These are phyloP conservation scores for Erynnis tages DNA, from an alignment of 2,888 invertebrate species.

Conservation along the genomic window DNA sequence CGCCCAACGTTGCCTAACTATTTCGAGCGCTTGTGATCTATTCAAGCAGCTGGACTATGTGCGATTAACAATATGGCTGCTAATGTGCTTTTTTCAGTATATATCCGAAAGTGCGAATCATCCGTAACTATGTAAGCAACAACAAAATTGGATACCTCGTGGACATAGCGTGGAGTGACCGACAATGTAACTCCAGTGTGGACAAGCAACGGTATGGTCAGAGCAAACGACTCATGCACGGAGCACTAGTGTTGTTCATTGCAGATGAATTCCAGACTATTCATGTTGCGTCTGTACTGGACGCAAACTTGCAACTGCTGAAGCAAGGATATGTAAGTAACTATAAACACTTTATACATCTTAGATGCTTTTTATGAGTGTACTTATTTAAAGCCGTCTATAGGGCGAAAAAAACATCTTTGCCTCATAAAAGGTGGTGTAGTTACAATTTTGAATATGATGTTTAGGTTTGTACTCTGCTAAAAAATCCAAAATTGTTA, in stretches of 20 bases:
- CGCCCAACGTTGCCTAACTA: too few species aligned
- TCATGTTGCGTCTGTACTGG: slow-evolving; percentile 85
- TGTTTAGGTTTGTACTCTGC: too few species aligned
- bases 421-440: too few species aligned
- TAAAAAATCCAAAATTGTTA: too few species aligned
- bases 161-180: slow-evolving; percentile 60
- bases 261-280: slow-evolving; percentile 85
- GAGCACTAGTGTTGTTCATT: slow-evolving; percentile 88
- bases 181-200: slow-evolving; percentile 39
- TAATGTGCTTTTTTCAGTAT: slow-evolving; percentile 51
- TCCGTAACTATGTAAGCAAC: slow-evolving; percentile 59
- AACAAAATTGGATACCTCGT: slow-evolving; percentile 69
- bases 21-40: too few species aligned
- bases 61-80: too few species aligned
- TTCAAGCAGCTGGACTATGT: too few species aligned
- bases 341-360: background rate
- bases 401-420: too few species aligned
- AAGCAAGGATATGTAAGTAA: slow-evolving; percentile 79
- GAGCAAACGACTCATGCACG: slow-evolving; percentile 84
- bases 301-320: slow-evolving; percentile 65
- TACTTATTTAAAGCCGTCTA: too few species aligned
- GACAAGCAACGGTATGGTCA: slow-evolving; percentile 48
- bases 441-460: too few species aligned
- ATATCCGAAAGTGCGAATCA: slow-evolving; percentile 70
- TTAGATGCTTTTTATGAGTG: too few species aligned